Evolutionary conservation across 2,888 invertebrate species (phyloP).

Genomic region (Cactoblastis cactorum): DNA sequence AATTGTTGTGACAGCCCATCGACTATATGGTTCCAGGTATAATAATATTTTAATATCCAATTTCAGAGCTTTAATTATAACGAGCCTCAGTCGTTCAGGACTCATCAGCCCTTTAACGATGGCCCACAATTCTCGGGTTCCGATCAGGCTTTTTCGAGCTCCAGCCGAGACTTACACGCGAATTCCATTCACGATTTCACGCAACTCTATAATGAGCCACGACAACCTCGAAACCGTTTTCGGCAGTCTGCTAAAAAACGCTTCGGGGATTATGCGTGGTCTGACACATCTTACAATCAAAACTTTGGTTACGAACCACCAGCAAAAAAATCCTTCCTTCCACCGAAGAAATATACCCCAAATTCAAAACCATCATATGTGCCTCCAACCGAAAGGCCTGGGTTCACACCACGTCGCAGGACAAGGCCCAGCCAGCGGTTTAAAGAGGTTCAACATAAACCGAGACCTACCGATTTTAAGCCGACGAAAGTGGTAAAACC

Average conservation of each 20-base stretch:
- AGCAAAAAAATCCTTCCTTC: constrained; percentile 35
- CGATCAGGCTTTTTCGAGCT: constrained; percentile 21
- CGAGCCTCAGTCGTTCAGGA: constrained; percentile 31
- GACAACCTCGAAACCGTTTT: constrained; percentile 19
- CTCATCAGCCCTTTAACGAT: constrained; percentile 25
- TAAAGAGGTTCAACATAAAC: constrained; percentile 17
- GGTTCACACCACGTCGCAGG: constrained; percentile 15
- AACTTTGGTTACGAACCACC: constrained; percentile 16
- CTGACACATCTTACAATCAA: constrained; percentile 11
- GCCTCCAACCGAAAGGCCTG: not conserved
- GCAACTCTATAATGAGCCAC: constrained; percentile 35
- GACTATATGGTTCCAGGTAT: not conserved
- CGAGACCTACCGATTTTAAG: constrained; percentile 30
- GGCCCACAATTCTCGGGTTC: constrained; percentile 3
- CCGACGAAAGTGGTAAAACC: constrained; percentile 40
- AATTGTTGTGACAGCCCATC: not conserved
- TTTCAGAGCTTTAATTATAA: constrained; percentile 52
- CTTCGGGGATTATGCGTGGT: constrained; percentile 28
- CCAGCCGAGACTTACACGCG: not conserved
- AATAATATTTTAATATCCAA: constrained; percentile 31
- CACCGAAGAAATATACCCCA: constrained; percentile 23
- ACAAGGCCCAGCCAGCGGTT: constrained; percentile 26
- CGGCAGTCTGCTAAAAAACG: constrained; percentile 7
- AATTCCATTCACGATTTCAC: constrained; percentile 28
- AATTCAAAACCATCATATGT: constrained; percentile 11